phyloP scores from a whole-genome alignment of 2,113 vertebrate species.

The Vimba vimba region DNA sequence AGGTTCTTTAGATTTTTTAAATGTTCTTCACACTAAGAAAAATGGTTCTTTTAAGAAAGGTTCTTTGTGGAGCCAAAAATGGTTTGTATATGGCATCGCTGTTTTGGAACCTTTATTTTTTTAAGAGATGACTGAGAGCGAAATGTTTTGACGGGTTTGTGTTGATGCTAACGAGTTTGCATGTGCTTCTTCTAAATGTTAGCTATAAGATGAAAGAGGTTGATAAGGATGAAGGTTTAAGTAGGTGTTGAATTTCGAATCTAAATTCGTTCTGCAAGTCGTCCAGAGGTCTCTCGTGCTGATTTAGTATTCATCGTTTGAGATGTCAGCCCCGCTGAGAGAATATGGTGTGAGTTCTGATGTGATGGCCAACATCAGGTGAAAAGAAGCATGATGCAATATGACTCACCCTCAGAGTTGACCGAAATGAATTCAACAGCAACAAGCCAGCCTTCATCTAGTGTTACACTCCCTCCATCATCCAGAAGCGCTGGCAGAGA shows the following conservation, averaged over 20 bases:
- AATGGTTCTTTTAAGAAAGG: too few relatives aligned
- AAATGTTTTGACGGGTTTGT: not conserved
- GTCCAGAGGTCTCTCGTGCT: not conserved
- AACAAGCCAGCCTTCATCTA: slow-evolving; percentile 36
- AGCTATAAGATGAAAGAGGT: not conserved
- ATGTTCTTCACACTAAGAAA: too few relatives aligned
- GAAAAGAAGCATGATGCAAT: slow-evolving; percentile 56
- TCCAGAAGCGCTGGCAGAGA: slow-evolving; percentile 56
- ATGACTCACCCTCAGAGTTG: slow-evolving; percentile 45
- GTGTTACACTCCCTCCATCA: slow-evolving; percentile 18
- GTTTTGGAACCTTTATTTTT: too few relatives aligned
- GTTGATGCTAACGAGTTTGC: not conserved
- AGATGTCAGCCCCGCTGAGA: slow-evolving; percentile 65
- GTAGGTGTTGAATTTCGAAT: slow-evolving; percentile 56
- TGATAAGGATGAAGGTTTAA: not conserved
- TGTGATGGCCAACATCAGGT: slow-evolving; percentile 51
- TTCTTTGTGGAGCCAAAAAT: too few relatives aligned
- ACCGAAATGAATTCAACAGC: slow-evolving; percentile 38
- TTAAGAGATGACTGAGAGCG: not conserved
- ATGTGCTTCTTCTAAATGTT: not conserved
- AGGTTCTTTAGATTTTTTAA: too few relatives aligned
- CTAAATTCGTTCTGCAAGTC: slow-evolving; percentile 18
- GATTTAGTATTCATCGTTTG: slow-evolving; percentile 9
- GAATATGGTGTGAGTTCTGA: slow-evolving; percentile 59
- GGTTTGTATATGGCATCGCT: too few relatives aligned